These are phyloP conservation scores for Drosophila merina DNA, from an alignment of 2,888 invertebrate species.

Conservation along the genomic window DNA sequence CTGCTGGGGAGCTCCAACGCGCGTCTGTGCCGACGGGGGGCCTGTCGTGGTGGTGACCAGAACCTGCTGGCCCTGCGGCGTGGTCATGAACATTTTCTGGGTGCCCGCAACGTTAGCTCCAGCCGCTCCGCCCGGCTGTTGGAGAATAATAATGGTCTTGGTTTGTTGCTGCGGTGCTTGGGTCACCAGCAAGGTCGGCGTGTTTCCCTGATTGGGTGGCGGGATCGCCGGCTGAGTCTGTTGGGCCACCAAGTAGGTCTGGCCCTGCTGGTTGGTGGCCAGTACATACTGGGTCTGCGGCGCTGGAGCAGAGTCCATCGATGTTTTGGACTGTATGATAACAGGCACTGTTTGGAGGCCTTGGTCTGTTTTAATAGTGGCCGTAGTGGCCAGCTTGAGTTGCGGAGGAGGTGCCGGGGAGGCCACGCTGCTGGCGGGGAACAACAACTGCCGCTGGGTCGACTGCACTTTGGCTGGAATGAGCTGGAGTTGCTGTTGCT, in stretches of 20 bases:
- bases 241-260: slow-evolving; percentile 88
- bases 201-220: slow-evolving; percentile 84
- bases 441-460: slow-evolving; percentile 82
- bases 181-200: slow-evolving; percentile 87
- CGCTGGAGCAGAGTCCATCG: slow-evolving; percentile 79
- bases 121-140: slow-evolving; percentile 85
- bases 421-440: slow-evolving; percentile 59
- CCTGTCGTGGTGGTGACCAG: slow-evolving; percentile 85
- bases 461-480: slow-evolving; percentile 73
- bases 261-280: slow-evolving; percentile 85
- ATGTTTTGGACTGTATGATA: slow-evolving; percentile 79
- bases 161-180: slow-evolving; percentile 88
- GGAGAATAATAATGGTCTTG: slow-evolving; percentile 89
- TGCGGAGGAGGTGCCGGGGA: slow-evolving; percentile 47
- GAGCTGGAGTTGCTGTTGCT: slow-evolving; percentile 73
- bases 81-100: slow-evolving; percentile 87
- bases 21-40: slow-evolving; percentile 55
- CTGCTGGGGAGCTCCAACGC: slow-evolving; percentile 49
- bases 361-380: slow-evolving; percentile 83
- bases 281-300: slow-evolving; percentile 84
- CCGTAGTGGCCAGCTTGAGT: slow-evolving; percentile 79
- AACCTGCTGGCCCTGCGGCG: slow-evolving; percentile 87
- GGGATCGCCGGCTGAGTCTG: slow-evolving; percentile 85
- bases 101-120: slow-evolving; percentile 67
- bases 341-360: slow-evolving; percentile 83